A percentile compares a stretch with the other conserved stretches of the same genome.
Conservation (phyloP, 2,888 invertebrate species). For the Netelia inedita region DNA sequence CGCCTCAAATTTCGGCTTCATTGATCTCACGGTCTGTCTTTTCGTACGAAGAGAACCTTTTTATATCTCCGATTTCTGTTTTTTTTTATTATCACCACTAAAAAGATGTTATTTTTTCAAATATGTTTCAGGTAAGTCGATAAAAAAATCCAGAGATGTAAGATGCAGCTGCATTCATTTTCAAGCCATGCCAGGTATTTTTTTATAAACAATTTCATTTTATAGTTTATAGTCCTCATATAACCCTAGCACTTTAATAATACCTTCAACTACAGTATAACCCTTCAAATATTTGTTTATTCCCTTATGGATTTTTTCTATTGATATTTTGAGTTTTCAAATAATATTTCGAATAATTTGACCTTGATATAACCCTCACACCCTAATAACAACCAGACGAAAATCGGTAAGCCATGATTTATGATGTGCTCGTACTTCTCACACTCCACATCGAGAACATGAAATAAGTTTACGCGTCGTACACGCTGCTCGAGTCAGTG, state of each 20-base stretch:
- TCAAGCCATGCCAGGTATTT: neutral
- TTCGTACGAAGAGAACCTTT: neutral
- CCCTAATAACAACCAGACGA: too few species aligned
- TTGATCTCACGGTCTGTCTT: slow-evolving; percentile 11
- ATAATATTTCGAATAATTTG: neutral
- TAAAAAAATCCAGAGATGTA: slow-evolving; percentile 26
- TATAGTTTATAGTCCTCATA: neutral
- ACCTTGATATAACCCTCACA: neutral
- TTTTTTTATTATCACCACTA: slow-evolving; percentile 61
- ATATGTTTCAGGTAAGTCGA: slow-evolving; percentile 78
- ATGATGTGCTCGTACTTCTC: too few species aligned
- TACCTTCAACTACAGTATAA: neutral
- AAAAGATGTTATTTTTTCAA: slow-evolving; percentile 21
- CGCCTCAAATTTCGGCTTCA: slow-evolving; percentile 36
- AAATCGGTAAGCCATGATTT: too few species aligned
- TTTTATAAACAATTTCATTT: neutral
- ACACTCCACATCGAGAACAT: neutral
- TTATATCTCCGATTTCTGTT: slow-evolving; percentile 15
- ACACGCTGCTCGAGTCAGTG: slow-evolving; percentile 39
- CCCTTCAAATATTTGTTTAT: too few species aligned
- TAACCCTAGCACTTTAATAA: too few species aligned
- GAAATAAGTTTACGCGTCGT: neutral
- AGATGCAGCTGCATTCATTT: neutral
- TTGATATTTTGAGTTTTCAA: neutral
- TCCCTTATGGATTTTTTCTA: too few species aligned